phyloP scores from a whole-genome alignment of 2,113 vertebrate species.

The Ibidorhyncha struthersii region DNA sequence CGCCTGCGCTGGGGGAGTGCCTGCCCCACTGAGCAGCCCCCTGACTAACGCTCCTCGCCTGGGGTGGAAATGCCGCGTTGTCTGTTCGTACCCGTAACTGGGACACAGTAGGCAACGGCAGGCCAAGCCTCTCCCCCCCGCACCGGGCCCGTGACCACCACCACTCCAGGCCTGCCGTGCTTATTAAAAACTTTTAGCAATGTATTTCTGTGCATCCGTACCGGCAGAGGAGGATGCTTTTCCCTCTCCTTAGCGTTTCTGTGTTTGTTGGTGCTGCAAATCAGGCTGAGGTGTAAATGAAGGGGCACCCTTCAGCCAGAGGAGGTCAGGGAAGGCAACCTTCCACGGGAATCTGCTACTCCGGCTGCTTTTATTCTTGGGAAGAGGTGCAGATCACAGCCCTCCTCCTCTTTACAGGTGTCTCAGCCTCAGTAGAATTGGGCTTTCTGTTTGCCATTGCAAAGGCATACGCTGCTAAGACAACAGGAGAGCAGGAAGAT shows the following conservation, averaged over 20 bases:
- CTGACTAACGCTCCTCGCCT: not conserved
- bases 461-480: not conserved
- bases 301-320: not conserved
- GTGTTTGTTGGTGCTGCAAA: not conserved
- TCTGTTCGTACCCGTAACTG: accelerated
- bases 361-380: not conserved
- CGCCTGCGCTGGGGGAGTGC: accelerated
- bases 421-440: not conserved
- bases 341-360: not conserved
- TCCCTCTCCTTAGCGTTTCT: not conserved
- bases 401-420: not conserved
- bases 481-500: not conserved
- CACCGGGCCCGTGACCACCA: not conserved
- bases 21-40: not conserved
- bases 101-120: not conserved
- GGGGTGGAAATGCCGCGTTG: accelerated
- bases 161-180: not conserved
- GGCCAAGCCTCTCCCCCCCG: not conserved
- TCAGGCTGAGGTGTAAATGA: not conserved
- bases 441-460: not conserved
- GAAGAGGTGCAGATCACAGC: not conserved
- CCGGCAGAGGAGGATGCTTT: not conserved
- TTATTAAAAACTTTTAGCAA: not conserved
- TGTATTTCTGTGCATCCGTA: not conserved
- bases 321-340: not conserved